These are phyloP conservation scores for Tipula confusa DNA, from an alignment of 2,888 invertebrate genomes.

Conservation along the genomic window DNA sequence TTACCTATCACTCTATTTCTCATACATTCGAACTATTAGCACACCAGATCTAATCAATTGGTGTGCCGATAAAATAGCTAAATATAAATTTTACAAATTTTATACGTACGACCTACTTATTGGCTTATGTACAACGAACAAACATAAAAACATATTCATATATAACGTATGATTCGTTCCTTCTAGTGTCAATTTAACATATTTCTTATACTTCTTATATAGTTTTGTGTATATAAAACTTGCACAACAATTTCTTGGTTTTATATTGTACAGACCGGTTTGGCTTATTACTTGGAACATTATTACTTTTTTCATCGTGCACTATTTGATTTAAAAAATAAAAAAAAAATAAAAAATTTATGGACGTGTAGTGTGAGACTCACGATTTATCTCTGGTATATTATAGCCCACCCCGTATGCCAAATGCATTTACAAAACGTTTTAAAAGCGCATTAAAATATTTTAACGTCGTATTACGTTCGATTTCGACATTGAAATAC, in stretches of 20 bases:
- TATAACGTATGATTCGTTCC: background rate
- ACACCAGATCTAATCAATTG: background rate
- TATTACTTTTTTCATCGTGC: background rate
- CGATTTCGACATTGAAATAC: background rate
- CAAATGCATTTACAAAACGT: background rate
- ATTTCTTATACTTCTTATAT: background rate
- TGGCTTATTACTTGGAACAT: too few species aligned
- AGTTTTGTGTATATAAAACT: background rate
- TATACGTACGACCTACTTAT: background rate
- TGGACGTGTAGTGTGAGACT: background rate
- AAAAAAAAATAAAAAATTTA: background rate
- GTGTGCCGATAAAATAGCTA: background rate
- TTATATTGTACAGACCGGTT: background rate
- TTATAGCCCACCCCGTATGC: background rate
- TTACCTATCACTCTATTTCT: background rate
- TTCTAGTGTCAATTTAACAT: constrained; percentile 12
- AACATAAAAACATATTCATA: background rate
- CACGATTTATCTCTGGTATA: background rate
- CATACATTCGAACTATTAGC: background rate
- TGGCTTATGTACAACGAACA: background rate
- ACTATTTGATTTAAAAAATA: background rate
- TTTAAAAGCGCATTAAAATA: background rate
- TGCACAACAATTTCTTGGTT: background rate
- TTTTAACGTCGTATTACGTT: background rate
- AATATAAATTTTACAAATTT: background rate